A percentile compares a stretch with the other conserved stretches of the same genome.
These are phyloP conservation scores for Meghimatium bilineatum DNA, from an alignment of 2,888 invertebrate genomes.

Conservation along the genomic window DNA sequence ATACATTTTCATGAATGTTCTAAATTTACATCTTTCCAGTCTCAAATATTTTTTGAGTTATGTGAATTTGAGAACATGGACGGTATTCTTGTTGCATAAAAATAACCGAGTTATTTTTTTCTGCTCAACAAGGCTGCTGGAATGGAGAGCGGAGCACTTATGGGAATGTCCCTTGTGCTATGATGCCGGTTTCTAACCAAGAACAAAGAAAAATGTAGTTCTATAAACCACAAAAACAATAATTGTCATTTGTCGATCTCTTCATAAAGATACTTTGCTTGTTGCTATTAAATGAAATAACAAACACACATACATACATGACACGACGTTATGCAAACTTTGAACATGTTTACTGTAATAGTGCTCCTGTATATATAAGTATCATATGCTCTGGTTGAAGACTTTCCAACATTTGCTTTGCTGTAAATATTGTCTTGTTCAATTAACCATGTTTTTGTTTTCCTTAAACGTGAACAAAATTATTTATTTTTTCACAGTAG, in stretches of 20 bases:
- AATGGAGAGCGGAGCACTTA: too few species aligned
- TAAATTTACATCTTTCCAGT: not conserved
- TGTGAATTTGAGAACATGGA: too few species aligned
- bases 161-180: too few species aligned
- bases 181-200: too few species aligned
- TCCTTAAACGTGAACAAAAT: constrained; percentile 24
- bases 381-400: not conserved
- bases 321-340: not conserved
- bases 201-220: too few species aligned
- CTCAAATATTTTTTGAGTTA: not conserved
- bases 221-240: not conserved
- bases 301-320: not conserved
- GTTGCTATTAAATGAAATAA: not conserved
- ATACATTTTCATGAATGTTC: not conserved
- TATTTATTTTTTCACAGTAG: constrained; percentile 28
- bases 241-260: not conserved
- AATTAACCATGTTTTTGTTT: not conserved
- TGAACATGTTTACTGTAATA: not conserved
- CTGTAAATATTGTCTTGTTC: constrained; percentile 12
- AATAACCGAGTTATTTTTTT: too few species aligned
- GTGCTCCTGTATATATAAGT: not conserved
- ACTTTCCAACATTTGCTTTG: constrained; percentile 1
- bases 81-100: too few species aligned
- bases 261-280: not conserved
- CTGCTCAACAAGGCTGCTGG: too few species aligned